Percentiles rank a stretch among this genome's conserved stretches.
These are phyloP conservation scores for Ianthella basta DNA, from an alignment of 37 sponge, comb jelly and placozoan species.

Conservation along the genomic window DNA sequence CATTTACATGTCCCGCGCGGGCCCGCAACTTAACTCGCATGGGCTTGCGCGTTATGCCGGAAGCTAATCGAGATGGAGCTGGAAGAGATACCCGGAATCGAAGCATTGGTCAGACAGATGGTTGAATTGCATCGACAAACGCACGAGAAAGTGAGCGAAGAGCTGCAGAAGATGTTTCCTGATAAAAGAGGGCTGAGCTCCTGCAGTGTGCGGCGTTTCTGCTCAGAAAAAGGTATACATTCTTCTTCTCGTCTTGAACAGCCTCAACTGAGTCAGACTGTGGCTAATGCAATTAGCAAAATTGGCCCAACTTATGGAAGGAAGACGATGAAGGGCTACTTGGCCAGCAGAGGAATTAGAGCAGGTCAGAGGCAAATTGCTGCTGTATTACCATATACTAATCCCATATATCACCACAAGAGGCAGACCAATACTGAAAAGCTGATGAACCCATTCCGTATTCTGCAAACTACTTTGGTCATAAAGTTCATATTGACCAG, in stretches of 20 bases:
- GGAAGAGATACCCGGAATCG: too few relatives aligned
- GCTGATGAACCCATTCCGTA: constrained; percentile 38
- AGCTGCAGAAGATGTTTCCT: constrained; percentile 13
- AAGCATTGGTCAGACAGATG: too few relatives aligned
- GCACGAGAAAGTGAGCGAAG: neutral
- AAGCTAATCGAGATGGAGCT: too few relatives aligned
- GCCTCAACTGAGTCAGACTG: neutral
- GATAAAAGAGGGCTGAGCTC: constrained; percentile 32
- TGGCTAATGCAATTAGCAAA: neutral
- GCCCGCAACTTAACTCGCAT: too few relatives aligned
- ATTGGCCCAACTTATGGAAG: constrained; percentile 18
- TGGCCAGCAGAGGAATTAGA: neutral
- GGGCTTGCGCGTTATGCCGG: too few relatives aligned
- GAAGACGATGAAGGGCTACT: constrained; percentile 20
- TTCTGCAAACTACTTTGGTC: constrained; percentile 44
- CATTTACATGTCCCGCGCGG: too few relatives aligned
- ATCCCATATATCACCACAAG: too few relatives aligned
- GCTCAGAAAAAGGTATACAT: constrained; percentile 27
- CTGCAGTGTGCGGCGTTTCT: neutral
- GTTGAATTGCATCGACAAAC: too few relatives aligned
- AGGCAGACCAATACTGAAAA: too few relatives aligned
- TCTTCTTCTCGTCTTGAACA: neutral
- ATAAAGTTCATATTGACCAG: constrained; percentile 50
- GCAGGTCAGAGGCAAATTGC: neutral
- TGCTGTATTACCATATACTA: neutral